phyloP scores from a whole-genome alignment of 2,888 invertebrate species.

The Auanema sp. region DNA sequence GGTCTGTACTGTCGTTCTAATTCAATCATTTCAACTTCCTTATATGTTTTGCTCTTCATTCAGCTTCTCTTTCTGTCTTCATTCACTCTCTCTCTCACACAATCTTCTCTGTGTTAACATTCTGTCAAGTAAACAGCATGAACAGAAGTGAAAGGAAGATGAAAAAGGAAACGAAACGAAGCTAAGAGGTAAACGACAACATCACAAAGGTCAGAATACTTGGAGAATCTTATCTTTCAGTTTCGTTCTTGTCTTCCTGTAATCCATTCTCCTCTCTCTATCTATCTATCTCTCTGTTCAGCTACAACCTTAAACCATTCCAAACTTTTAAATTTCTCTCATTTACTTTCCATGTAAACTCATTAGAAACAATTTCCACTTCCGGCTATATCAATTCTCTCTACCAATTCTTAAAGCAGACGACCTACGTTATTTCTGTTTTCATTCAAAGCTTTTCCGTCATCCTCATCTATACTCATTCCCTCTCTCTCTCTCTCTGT shows the following conservation, averaged over 20 bases:
- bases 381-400: background rate
- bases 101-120: background rate
- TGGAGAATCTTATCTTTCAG: too few relatives aligned
- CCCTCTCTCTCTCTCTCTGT: constrained; percentile 9
- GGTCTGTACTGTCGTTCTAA: too few relatives aligned
- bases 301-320: too few relatives aligned
- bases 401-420: background rate
- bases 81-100: background rate
- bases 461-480: background rate
- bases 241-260: background rate
- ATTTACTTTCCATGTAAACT: too few relatives aligned
- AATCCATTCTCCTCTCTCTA: background rate
- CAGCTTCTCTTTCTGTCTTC: background rate
- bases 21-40: too few relatives aligned
- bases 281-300: too few relatives aligned
- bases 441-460: constrained; percentile 6
- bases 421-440: constrained; percentile 1
- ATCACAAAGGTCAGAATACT: too few relatives aligned
- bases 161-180: background rate
- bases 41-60: background rate
- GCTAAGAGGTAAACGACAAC: background rate
- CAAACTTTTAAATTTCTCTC: too few relatives aligned
- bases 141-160: background rate
- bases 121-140: too few relatives aligned
- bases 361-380: background rate